Conservation (phyloP, 2,888 invertebrate species). For the Caenorhabditis panamensis region DNA sequence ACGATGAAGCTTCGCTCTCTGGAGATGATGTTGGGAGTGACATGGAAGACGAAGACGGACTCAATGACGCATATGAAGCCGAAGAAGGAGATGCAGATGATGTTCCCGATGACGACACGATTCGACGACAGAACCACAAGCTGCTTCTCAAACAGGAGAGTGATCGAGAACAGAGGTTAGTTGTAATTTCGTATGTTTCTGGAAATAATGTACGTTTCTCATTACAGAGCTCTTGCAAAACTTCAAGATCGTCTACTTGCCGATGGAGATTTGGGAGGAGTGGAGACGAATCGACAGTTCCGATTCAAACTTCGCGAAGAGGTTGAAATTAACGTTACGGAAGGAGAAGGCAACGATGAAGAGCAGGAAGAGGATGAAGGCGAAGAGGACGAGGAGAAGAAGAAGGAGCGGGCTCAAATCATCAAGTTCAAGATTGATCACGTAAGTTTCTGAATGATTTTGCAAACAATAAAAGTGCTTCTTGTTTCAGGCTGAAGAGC, state of each 20-base stretch:
- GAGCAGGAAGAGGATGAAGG: too few species aligned
- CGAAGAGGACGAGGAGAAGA: too few species aligned
- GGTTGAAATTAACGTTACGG: too few species aligned
- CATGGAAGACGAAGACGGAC: slow-evolving; percentile 67
- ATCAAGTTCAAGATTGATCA: slow-evolving; percentile 54
- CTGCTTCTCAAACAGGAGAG: slow-evolving; percentile 72
- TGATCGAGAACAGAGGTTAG: slow-evolving; percentile 65
- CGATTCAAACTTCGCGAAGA: slow-evolving; percentile 69
- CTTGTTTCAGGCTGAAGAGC: too few species aligned
- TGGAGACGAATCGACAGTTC: slow-evolving; percentile 73
- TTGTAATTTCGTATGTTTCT: background rate
- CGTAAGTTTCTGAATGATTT: too few species aligned
- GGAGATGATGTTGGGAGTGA: slow-evolving; percentile 79
- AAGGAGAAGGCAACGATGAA: too few species aligned
- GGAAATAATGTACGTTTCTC: background rate
- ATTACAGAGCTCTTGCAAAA: slow-evolving; percentile 65
- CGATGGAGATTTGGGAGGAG: slow-evolving; percentile 72
- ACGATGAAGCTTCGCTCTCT: slow-evolving; percentile 79
- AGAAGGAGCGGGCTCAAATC: slow-evolving; percentile 49
- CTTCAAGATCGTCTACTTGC: slow-evolving; percentile 74
- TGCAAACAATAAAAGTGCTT: too few species aligned
- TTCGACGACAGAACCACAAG: slow-evolving; percentile 69
- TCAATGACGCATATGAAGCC: slow-evolving; percentile 69
- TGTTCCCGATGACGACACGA: slow-evolving; percentile 70
- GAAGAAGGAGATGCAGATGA: slow-evolving; percentile 73